Base-by-base conservation (phyloP, 1,140 invertebrate genomes). In the Drosophila paulistorum region DNA sequence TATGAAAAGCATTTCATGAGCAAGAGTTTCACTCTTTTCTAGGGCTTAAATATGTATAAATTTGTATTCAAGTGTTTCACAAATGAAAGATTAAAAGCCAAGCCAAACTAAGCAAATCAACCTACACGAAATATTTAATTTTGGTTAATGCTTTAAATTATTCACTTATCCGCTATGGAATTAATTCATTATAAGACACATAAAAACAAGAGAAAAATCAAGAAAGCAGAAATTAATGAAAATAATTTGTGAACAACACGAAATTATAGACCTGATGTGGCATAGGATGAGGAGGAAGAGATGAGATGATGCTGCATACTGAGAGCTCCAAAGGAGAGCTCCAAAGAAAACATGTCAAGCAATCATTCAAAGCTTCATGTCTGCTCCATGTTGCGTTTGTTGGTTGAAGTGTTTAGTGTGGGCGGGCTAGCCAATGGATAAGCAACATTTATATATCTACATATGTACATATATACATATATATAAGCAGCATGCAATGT, bases 151-250 rank as follows among this genome's bases (percentile, higher is more conserved):
- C 14, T 58, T 39, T 33, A n/a, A 65, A 68, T 71, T 67, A 62
- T 48, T 59, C 69, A 67, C 65, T 72, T 68, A 55, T 65, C 57
- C 58, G 48, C 14, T 33, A 64, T 71, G 70, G 60, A 71, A 87
- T 87, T 87, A 82, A 76, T 86, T 83, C 65, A 87, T 82, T 82
- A 82, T 26, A 71, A 61, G 67, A 57, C 71, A 54, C 61, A 76
- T 64, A 71, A n/a, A 63, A 55, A 26, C 3, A 23, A 23, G 3
- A 3, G 3, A 51, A 51, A 51, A 51, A 10, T 11, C 3, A 10
- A 23, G 14, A 9, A 48, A 51, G 20, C 35, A 39, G 41, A 59
- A 79, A 71, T 79, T 65, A 77, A 73, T 71, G 60, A 73, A 81
- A 60, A 71, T 66, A 77, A 81, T 76, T 78, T 71, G 67, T 82